A percentile compares a stretch with the other conserved stretches of the same genome.
phyloP scores from a whole-genome alignment of 1,140 invertebrate genomes.

The Sarcophaga bullata region DNA sequence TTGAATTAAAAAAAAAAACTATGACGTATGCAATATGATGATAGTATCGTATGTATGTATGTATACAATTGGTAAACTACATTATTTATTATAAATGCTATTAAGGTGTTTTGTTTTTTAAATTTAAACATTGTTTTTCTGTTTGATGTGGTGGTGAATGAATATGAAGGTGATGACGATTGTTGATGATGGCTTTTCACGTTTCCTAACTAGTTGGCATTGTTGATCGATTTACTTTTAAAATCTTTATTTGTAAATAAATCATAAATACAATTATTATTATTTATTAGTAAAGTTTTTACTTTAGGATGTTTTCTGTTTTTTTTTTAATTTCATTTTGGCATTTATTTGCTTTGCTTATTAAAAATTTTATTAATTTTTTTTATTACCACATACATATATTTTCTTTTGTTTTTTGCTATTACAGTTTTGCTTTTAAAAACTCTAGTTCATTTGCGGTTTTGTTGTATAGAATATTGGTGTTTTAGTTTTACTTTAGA shows the following conservation, averaged over 20 bases:
- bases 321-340: background rate
- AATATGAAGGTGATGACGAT: too few relatives aligned
- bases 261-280: too few relatives aligned
- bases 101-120: background rate
- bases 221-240: background rate
- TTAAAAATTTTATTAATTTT: too few relatives aligned
- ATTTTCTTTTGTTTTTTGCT: too few relatives aligned
- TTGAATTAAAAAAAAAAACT: too few relatives aligned
- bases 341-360: background rate
- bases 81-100: constrained; percentile 6
- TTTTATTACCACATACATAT: too few relatives aligned
- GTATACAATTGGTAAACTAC: background rate
- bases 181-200: background rate
- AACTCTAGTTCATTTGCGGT: background rate
- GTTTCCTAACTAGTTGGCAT: constrained; percentile 20
- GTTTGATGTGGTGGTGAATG: background rate
- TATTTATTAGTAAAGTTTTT: too few relatives aligned
- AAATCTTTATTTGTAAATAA: background rate
- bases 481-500: constrained; percentile 7
- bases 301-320: background rate
- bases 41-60: too few relatives aligned
- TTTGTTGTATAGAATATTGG: constrained; percentile 4
- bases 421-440: too few relatives aligned
- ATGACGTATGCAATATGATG: too few relatives aligned
- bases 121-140: background rate